Conservation (phyloP, 1,140 invertebrate species). For the Littorina saxatilis region DNA sequence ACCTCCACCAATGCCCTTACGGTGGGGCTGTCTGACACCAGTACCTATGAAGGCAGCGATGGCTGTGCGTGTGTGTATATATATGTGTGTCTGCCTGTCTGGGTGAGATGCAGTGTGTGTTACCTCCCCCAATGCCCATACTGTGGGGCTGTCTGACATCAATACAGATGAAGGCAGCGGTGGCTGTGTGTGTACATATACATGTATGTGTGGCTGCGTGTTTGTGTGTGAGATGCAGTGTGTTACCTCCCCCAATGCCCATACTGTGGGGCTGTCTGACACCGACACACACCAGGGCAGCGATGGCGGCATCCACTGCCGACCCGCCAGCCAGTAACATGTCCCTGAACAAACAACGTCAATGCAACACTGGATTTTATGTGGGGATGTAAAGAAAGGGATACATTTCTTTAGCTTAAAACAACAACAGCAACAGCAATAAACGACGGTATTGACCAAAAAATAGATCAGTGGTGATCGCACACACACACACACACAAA, state of each 20-base stretch:
- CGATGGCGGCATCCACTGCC: slow-evolving; percentile 90
- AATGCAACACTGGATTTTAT: neutral
- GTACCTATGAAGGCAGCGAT: too few relatives aligned
- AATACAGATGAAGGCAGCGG: too few relatives aligned
- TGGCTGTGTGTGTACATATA: neutral
- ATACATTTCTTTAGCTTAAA: too few relatives aligned
- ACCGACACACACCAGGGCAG: slow-evolving; percentile 89
- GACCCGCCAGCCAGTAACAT: slow-evolving; percentile 79
- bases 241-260: slow-evolving; percentile 88
- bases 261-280: slow-evolving; percentile 89
- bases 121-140: too few relatives aligned
- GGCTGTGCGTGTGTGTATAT: too few relatives aligned
- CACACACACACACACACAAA: too few relatives aligned
- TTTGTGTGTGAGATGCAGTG: too few relatives aligned
- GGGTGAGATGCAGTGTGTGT: neutral
- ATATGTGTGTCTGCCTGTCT: too few relatives aligned
- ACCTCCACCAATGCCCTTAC: too few relatives aligned
- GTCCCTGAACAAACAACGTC: slow-evolving; percentile 49
- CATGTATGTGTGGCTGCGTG: neutral
- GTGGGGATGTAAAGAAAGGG: neutral
- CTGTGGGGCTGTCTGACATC: neutral
- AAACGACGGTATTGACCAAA: neutral
- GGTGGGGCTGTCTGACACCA: too few relatives aligned
- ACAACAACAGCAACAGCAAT: too few relatives aligned
- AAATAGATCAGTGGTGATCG: neutral